Evolutionary conservation across 2,797 vertebrate species (phyloP), one percentile per base, ranked within the genome.

Genomic region (Buceros bicornis): DNA sequence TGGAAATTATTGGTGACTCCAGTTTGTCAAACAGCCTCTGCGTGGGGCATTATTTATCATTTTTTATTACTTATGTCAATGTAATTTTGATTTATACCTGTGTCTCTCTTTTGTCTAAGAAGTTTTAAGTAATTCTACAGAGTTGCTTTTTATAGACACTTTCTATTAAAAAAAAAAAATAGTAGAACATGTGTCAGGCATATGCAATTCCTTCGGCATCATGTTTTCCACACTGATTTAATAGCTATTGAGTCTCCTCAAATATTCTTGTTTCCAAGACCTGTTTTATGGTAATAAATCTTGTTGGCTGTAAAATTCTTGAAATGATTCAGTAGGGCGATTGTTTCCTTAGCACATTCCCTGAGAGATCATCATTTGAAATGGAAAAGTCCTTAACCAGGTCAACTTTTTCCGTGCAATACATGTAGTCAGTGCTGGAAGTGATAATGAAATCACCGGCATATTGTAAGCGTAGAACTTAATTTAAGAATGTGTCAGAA

Each of bases 161-260:
- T 40, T 56, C 24, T 90, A 57, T 83, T 89, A 25, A 40, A 65
- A 48, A n/a, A 50, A 43, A 53, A 47, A 62, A 37, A 14, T 29
- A 14, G 8, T 66, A 81, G 70, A 89, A 73, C 82, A 93, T 96
- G 82, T 95, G 93, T 94, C 89, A 94, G 79, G 70, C 94, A 93
- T 95, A 90, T 96, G 94, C 93, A 94, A 56, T 96, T 93, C 77
- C 85, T 95, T 83, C 62, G 91, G 87, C 85, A 83, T 96, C 93
- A 96, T 95, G 89, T 96, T 96, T 95, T 96, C 96, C 94, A 90
- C 85, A 56, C 62, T 89, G 85, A 78, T 95, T 96, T 95, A 97
- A 97, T 87, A 95, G 90, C 73, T 95, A n/a, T 89, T 95, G 93
- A 95, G 35, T 92, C 80, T 96, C 58, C 51, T 90, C 92, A 94